Evolutionary conservation across 2,888 invertebrate genomes (phyloP).

Genomic region (Meta bourneti): DNA sequence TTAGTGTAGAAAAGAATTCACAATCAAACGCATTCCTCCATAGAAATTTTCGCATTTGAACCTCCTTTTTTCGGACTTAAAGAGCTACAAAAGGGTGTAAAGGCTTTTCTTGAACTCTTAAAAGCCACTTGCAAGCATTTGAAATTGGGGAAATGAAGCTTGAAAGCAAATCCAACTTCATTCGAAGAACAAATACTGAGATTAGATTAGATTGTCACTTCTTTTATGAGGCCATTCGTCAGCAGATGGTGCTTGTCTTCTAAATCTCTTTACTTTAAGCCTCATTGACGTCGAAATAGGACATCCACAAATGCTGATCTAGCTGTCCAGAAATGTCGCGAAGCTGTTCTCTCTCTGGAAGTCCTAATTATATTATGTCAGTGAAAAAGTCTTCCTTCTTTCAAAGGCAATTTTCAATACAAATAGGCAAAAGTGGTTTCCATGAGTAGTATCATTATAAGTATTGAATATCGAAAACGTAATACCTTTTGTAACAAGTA

Average conservation of each 20-base stretch:
- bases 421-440: too few relatives aligned
- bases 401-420: too few relatives aligned
- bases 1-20: background rate
- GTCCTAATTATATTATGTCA: background rate
- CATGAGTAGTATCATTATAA: too few relatives aligned
- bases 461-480: too few relatives aligned
- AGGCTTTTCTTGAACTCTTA: background rate
- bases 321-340: background rate
- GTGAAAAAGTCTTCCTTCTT: too few relatives aligned
- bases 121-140: background rate
- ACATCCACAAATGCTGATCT: background rate
- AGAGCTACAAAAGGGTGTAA: too few relatives aligned
- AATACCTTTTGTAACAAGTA: too few relatives aligned
- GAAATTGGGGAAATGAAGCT: background rate
- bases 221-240: background rate
- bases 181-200: background rate
- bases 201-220: background rate
- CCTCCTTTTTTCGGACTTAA: too few relatives aligned
- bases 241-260: slow-evolving; percentile 22
- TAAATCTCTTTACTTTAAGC: slow-evolving; percentile 45
- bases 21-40: too few relatives aligned
- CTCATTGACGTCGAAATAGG: slow-evolving; percentile 37
- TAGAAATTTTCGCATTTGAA: too few relatives aligned
- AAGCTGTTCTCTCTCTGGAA: background rate
- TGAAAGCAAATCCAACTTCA: background rate